phyloP scores from a whole-genome alignment of 2,888 invertebrate species.

The Osmoderma eremita region DNA sequence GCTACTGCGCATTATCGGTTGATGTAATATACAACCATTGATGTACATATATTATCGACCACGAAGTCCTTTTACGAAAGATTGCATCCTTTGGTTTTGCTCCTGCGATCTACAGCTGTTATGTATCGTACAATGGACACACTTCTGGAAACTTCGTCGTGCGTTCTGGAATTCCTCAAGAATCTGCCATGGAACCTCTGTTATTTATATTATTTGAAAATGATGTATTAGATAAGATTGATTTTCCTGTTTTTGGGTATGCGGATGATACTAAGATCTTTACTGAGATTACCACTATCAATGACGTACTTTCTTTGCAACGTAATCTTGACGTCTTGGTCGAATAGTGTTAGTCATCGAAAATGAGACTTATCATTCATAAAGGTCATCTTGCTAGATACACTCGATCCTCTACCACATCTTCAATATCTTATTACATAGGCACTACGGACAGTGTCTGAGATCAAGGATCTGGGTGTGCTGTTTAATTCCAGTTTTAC shows the following conservation, averaged over 20 bases:
- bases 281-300: background rate
- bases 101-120: too few relatives aligned
- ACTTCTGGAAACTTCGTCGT: too few relatives aligned
- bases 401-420: background rate
- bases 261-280: slow-evolving; percentile 40
- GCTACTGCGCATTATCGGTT: too few relatives aligned
- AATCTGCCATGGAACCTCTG: slow-evolving; percentile 36
- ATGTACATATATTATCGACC: too few relatives aligned
- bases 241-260: slow-evolving; percentile 28
- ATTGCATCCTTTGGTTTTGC: too few relatives aligned
- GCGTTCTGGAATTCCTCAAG: slow-evolving; percentile 37
- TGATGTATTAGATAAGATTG: slow-evolving; percentile 17
- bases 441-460: background rate
- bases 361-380: background rate
- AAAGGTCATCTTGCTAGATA: background rate
- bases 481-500: background rate
- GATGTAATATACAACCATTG: too few relatives aligned
- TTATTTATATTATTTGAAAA: slow-evolving; percentile 38
- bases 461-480: background rate
- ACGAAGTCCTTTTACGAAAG: too few relatives aligned
- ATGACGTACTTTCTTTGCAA: too few relatives aligned
- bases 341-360: background rate
- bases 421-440: background rate
- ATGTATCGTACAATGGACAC: too few relatives aligned
- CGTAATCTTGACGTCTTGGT: too few relatives aligned